Percentiles rank a stretch among this genome's conserved stretches.
These are phyloP conservation scores for Poecilus cupreus DNA, from an alignment of 2,888 invertebrate species.

Conservation along the genomic window DNA sequence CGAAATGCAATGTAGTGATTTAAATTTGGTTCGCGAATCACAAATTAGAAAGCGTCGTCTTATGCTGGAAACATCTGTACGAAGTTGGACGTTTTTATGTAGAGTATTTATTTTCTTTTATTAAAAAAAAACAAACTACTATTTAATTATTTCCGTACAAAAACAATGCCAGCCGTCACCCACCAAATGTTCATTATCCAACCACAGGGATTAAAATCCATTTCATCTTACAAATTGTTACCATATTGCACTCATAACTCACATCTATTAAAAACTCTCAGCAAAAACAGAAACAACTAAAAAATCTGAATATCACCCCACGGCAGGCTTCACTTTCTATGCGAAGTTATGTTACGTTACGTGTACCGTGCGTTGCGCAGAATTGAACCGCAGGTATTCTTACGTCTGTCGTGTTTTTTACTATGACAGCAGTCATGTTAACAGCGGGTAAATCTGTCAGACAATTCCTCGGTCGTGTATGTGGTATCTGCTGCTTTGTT, in stretches of 20 bases:
- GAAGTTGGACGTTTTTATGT: too few relatives aligned
- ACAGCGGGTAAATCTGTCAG: slow-evolving; percentile 37
- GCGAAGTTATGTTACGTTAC: not conserved
- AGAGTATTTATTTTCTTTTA: too few relatives aligned
- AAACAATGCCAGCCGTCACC: not conserved
- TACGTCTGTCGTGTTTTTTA: slow-evolving; percentile 30
- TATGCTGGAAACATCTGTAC: too few relatives aligned
- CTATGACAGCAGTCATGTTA: slow-evolving; percentile 47
- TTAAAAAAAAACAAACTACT: too few relatives aligned
- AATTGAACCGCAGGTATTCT: slow-evolving; percentile 31
- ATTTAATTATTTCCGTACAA: not conserved
- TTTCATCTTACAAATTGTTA: slow-evolving; percentile 6
- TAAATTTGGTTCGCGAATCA: too few relatives aligned
- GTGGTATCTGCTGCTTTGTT: slow-evolving; percentile 11
- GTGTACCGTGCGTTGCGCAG: not conserved
- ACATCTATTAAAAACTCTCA: not conserved
- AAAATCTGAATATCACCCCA: slow-evolving; percentile 30
- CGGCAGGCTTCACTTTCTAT: not conserved
- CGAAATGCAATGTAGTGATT: too few relatives aligned
- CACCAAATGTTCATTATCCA: slow-evolving; percentile 17
- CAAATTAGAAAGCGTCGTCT: too few relatives aligned
- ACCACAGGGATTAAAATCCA: not conserved
- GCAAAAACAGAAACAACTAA: not conserved
- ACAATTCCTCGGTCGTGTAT: slow-evolving; percentile 13
- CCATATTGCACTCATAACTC: slow-evolving; percentile 13